Percentiles rank a stretch among this genome's conserved stretches.
These are phyloP conservation scores for Monopterus albus DNA, from an alignment of 2,113 vertebrate species.

Conservation along the genomic window DNA sequence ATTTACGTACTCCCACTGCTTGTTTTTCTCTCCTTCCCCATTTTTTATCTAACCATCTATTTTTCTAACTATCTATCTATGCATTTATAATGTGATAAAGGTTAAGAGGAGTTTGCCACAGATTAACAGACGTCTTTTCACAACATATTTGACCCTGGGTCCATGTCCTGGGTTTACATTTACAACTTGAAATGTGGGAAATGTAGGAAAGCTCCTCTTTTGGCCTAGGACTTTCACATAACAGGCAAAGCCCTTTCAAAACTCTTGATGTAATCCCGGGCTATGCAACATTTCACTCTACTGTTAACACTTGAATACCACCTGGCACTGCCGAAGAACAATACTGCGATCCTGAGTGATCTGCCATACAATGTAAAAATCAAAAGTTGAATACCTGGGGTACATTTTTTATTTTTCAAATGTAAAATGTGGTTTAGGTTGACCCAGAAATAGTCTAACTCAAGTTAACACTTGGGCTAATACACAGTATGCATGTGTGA, in stretches of 20 bases:
- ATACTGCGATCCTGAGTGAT: not conserved
- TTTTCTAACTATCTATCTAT: not conserved
- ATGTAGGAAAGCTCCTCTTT: constrained; percentile 32
- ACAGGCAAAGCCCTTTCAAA: constrained; percentile 34
- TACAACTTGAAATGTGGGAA: constrained; percentile 43
- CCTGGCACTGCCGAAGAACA: constrained; percentile 30
- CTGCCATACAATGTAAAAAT: not conserved
- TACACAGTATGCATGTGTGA: no score
- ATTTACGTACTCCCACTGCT: constrained; percentile 18
- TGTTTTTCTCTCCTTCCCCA: not conserved
- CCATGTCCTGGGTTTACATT: constrained; percentile 57
- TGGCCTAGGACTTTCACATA: constrained; percentile 40
- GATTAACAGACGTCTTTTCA: constrained; percentile 43
- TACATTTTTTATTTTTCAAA: not conserved
- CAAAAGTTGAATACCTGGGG: not conserved
- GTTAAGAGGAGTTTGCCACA: constrained; percentile 9
- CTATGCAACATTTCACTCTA: constrained; percentile 31
- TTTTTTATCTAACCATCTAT: not conserved
- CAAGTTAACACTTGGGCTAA: no score
- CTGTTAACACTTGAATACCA: constrained; percentile 14
- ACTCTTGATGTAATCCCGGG: constrained; percentile 20
- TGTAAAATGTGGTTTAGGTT: not conserved
- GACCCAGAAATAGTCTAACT: not conserved
- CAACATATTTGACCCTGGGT: constrained; percentile 19
- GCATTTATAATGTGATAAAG: not conserved